Evolutionary conservation across 1,140 invertebrate genomes (phyloP).

Genomic region (Chironomus striatipennis): DNA sequence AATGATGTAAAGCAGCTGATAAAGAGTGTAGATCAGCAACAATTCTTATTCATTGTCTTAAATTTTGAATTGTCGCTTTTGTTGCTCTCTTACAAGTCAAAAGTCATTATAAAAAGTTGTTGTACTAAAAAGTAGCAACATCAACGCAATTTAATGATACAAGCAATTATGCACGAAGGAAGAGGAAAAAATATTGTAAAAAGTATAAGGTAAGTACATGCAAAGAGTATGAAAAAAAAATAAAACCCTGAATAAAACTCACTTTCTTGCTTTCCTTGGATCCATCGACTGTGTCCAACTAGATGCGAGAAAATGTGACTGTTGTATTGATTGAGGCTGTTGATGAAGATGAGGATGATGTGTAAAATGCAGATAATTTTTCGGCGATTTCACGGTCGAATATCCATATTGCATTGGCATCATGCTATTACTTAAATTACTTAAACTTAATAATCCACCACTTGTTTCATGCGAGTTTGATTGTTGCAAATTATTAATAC

Average conservation of each 20-base stretch:
- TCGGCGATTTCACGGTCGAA: neutral
- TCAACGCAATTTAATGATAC: slow-evolving; percentile 15
- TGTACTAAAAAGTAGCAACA: neutral
- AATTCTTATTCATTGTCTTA: neutral
- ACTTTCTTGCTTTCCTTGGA: slow-evolving; percentile 40
- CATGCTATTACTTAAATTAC: slow-evolving; percentile 22
- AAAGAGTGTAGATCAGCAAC: too few relatives aligned
- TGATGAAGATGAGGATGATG: neutral
- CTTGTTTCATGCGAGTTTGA: slow-evolving; percentile 21
- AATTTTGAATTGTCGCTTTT: neutral
- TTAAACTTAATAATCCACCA: slow-evolving; percentile 20
- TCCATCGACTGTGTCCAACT: slow-evolving; percentile 38
- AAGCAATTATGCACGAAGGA: slow-evolving; percentile 11
- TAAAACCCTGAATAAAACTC: too few relatives aligned
- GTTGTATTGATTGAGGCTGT: neutral
- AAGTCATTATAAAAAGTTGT: neutral
- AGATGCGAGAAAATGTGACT: neutral
- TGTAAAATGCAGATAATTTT: slow-evolving; percentile 3
- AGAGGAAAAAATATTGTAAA: neutral
- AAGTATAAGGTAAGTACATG: neutral
- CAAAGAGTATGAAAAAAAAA: neutral
- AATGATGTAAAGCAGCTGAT: too few relatives aligned
- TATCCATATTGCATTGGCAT: slow-evolving; percentile 23
- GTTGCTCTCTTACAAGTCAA: neutral
- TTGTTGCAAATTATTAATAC: slow-evolving; percentile 12